phyloP scores from a whole-genome alignment of 1,140 invertebrate genomes.

The Macrobrachium nipponense region DNA sequence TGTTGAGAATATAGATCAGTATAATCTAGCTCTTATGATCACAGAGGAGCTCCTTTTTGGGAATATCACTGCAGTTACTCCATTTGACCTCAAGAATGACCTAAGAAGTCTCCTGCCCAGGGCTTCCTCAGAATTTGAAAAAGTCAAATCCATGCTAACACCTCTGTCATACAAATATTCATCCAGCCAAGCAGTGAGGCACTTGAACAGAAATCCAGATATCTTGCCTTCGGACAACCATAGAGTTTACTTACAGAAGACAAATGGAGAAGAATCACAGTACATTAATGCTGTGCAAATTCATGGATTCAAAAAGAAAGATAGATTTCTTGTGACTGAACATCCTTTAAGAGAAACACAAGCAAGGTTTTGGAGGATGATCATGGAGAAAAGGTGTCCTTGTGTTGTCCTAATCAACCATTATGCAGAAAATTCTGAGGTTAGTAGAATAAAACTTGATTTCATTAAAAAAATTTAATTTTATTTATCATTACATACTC shows the following conservation, averaged over 20 bases:
- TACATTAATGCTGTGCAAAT: slow-evolving; percentile 54
- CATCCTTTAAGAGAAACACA: slow-evolving; percentile 31
- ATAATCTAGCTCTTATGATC: slow-evolving; percentile 43
- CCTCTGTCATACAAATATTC: background rate
- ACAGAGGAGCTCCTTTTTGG: slow-evolving; percentile 54
- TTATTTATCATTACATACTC: no score
- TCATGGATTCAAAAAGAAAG: background rate
- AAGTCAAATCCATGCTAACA: slow-evolving; percentile 28
- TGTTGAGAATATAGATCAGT: slow-evolving; percentile 51
- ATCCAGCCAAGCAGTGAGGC: background rate
- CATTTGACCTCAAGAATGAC: slow-evolving; percentile 4
- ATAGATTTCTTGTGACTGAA: slow-evolving; percentile 38
- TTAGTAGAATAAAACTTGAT: background rate
- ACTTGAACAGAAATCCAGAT: slow-evolving; percentile 20
- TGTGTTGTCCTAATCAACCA: slow-evolving; percentile 37
- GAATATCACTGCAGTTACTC: slow-evolving; percentile 6
- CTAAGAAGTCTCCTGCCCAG: background rate
- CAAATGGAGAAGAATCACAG: slow-evolving; percentile 27
- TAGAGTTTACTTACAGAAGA: slow-evolving; percentile 2
- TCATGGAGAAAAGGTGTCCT: slow-evolving; percentile 23
- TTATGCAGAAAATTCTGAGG: slow-evolving; percentile 4
- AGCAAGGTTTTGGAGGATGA: slow-evolving; percentile 46
- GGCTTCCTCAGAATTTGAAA: slow-evolving; percentile 14
- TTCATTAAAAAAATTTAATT: background rate
- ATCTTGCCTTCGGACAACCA: slow-evolving; percentile 12